A percentile compares a stretch with the other conserved stretches of the same genome.
phyloP scores from a whole-genome alignment of 2,797 vertebrate genomes.

The Cryptoblepharus egeriae region DNA sequence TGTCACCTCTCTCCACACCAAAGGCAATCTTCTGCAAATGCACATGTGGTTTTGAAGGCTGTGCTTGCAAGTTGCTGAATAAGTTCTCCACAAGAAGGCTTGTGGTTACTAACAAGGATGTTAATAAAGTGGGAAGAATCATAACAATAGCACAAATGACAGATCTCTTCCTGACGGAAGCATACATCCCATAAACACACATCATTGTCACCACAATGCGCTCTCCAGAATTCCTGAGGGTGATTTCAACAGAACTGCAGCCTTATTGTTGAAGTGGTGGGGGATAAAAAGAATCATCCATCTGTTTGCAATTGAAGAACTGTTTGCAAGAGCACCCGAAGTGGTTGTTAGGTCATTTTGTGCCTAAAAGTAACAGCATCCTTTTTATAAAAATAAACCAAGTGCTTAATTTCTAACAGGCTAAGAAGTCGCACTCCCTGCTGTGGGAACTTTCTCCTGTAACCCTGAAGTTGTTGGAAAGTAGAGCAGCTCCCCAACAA shows the following conservation, averaged over 20 bases:
- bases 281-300: slow-evolving; percentile 77
- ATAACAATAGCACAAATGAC: slow-evolving; percentile 53
- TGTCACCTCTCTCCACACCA: slow-evolving; percentile 34
- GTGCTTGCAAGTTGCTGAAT: slow-evolving; percentile 57
- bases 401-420: neutral
- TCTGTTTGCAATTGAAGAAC: slow-evolving; percentile 82
- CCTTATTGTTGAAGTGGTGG: slow-evolving; percentile 72
- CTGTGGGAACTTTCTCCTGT: neutral
- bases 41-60: slow-evolving; percentile 58
- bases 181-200: slow-evolving; percentile 50
- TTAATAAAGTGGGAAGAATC: slow-evolving; percentile 32
- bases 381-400: neutral
- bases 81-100: slow-evolving; percentile 58
- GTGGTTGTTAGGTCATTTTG: slow-evolving; percentile 33
- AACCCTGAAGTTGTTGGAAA: too few species aligned
- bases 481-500: too few species aligned
- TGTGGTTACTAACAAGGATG: slow-evolving; percentile 53
- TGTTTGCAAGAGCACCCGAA: slow-evolving; percentile 67
- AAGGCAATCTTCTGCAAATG: too few species aligned
- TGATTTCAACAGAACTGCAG: slow-evolving; percentile 75
- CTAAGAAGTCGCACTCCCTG: neutral
- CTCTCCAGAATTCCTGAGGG: slow-evolving; percentile 71
- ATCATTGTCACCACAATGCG: slow-evolving; percentile 46
- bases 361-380: slow-evolving; percentile 20
- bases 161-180: slow-evolving; percentile 63